Percentiles rank a stretch among this genome's conserved stretches.
Evolutionary conservation across 2,113 vertebrate genomes (phyloP).

Genomic region (Collichthys lucidus): DNA sequence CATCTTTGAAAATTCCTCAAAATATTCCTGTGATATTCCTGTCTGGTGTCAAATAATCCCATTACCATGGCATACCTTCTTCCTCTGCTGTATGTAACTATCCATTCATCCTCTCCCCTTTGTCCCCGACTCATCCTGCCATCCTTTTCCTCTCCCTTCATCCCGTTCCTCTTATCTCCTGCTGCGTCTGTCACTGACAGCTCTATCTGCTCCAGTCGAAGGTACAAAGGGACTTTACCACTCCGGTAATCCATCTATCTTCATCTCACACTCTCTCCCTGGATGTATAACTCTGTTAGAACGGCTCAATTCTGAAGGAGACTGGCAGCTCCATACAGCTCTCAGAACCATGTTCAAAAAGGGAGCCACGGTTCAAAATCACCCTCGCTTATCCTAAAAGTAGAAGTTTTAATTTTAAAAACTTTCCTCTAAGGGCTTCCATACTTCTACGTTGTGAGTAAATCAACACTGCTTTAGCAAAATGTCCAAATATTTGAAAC

Average conservation of each 20-base stretch:
- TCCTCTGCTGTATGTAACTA: neutral
- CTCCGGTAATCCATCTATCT: slow-evolving; percentile 67
- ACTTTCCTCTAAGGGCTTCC: too few species aligned
- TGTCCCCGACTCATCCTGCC: neutral
- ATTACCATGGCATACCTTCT: neutral
- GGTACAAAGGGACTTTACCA: slow-evolving; percentile 56
- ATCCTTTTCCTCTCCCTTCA: slow-evolving; percentile 6
- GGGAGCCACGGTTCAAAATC: slow-evolving; percentile 13
- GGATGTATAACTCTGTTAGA: slow-evolving; percentile 36
- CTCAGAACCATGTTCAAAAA: slow-evolving; percentile 4
- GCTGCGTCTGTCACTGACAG: slow-evolving; percentile 42
- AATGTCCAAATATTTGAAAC: neutral
- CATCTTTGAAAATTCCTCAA: neutral
- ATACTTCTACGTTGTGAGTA: neutral
- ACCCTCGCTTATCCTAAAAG: slow-evolving; percentile 1
- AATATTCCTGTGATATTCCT: neutral
- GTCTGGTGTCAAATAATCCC: neutral
- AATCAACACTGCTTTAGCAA: neutral
- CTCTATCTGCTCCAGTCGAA: slow-evolving; percentile 47
- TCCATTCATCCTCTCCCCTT: neutral
- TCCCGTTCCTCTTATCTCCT: slow-evolving; percentile 46
- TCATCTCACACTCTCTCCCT: slow-evolving; percentile 33
- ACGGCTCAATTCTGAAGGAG: slow-evolving; percentile 49
- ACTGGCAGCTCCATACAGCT: slow-evolving; percentile 45
- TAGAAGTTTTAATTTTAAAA: slow-evolving; percentile 5